Evolutionary conservation across 2,888 invertebrate species (phyloP).

Genomic region (Drosophila antonietae): DNA sequence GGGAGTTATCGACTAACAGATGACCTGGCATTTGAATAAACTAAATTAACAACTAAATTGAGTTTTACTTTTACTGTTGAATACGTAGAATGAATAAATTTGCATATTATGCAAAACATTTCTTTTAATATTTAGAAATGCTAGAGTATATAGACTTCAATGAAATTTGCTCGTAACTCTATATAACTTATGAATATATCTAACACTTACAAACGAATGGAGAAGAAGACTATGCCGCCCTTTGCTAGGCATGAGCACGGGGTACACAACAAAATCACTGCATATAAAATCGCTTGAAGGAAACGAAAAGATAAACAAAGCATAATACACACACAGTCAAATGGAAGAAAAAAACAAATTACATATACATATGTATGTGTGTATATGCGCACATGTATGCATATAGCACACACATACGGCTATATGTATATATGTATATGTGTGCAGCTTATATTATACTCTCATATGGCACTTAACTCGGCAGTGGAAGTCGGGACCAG

Average conservation of each 20-base stretch:
- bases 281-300: slow-evolving; percentile 43
- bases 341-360: slow-evolving; percentile 20
- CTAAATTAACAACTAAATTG: too few relatives aligned
- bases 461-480: slow-evolving; percentile 61
- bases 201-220: not conserved
- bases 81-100: too few relatives aligned
- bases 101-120: too few relatives aligned
- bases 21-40: not conserved
- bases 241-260: not conserved
- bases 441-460: slow-evolving; percentile 56
- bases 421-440: slow-evolving; percentile 25
- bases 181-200: too few relatives aligned
- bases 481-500: slow-evolving; percentile 57
- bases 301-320: slow-evolving; percentile 46
- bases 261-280: slow-evolving; percentile 28
- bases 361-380: slow-evolving; percentile 11
- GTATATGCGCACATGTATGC: not conserved
- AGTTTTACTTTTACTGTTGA: too few relatives aligned
- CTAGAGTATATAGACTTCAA: not conserved
- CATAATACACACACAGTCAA: slow-evolving; percentile 18
- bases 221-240: not conserved
- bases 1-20: not conserved
- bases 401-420: slow-evolving; percentile 17
- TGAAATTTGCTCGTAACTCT: not conserved
- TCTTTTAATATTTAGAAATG: too few relatives aligned